Evolutionary conservation across 2,113 vertebrate species (phyloP), one percentile per base, ranked within the genome.

Genomic region (Nothoprocta pentlandii): DNA sequence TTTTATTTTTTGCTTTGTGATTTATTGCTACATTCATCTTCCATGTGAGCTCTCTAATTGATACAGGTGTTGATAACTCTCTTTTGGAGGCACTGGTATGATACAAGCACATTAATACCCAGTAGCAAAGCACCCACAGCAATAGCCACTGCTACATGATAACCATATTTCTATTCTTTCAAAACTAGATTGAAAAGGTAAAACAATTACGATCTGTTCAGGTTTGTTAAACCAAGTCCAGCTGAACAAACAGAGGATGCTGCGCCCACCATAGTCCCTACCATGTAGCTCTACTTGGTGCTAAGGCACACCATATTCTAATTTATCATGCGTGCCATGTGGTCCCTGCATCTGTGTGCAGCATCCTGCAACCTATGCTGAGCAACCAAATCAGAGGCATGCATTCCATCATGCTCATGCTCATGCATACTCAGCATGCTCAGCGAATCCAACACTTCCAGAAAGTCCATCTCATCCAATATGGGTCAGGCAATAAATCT

Each of bases 241-340:
- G 2, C 19, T 41, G 39, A 54, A 16, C 64, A 66, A 69, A 76
- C 13, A 23, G 11, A 61, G 34, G 15, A 80, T 30, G 20, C 54
- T 44, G 8, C 28, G n/a, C 16, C 80, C 8, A 39, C 36, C 36
- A 39, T 39, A 39, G 59, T 7, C 9, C 14, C 5, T 68, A 39
- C 42, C 28, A 64, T 5, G 3, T 0, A 1, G 30, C 39, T 11
- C 16, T 21, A 63, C 19, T 25, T 51, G 28, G 16, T 42, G 30
- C 19, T 63, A 67, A 2, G 2, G 22, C 36, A 70, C n/a, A 47
- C 2, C 9, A 28, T 23, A 5, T 56, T 15, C 82, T 64, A 25
- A 39, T 11, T 59, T 67, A 46, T 25, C 41, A 21, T 16, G 9
- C 17, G 28, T 26, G 28, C 49, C 44, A 8, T 15, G 6, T 5